A percentile compares a stretch with the other conserved stretches of the same genome.
Conservation (phyloP, 2,797 vertebrate species). For the Sebastes cheni region DNA sequence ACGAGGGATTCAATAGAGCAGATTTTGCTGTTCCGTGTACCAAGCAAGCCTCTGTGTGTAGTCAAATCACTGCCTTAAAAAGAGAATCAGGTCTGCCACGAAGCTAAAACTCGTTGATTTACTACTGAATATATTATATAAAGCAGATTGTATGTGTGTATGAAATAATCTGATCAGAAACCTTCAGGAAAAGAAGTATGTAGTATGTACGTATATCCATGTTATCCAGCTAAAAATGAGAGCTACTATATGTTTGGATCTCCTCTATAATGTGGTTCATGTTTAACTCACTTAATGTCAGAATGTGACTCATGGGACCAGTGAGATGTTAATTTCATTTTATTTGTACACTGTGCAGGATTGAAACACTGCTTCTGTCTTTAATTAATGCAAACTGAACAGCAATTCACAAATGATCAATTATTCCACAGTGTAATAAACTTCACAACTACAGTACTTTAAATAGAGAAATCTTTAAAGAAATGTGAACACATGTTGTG, state of each 20-base stretch:
- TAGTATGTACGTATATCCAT: not conserved
- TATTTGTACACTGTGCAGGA: not conserved
- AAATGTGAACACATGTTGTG: not conserved
- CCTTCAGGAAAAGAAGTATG: not conserved
- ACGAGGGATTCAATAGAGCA: not conserved
- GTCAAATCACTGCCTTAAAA: conserved; percentile 22
- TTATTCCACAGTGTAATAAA: not conserved
- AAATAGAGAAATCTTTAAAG: not conserved
- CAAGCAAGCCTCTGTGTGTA: conserved; percentile 1
- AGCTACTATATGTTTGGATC: not conserved
- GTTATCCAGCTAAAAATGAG: not conserved
- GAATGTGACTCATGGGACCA: conserved; percentile 21
- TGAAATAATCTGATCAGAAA: not conserved
- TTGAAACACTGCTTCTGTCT: conserved; percentile 6
- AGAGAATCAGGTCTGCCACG: not conserved
- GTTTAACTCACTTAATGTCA: not conserved
- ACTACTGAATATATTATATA: conserved; percentile 4
- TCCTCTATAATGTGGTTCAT: not conserved
- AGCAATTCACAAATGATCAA: conserved; percentile 1
- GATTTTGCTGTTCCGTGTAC: not conserved
- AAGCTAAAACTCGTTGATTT: not conserved
- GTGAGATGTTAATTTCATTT: not conserved
- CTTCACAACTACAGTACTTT: not conserved
- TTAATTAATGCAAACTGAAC: conserved; percentile 6
- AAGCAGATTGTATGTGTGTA: not conserved